Conservation (phyloP, 2,888 invertebrate species). For the Slavum lentiscoides region DNA sequence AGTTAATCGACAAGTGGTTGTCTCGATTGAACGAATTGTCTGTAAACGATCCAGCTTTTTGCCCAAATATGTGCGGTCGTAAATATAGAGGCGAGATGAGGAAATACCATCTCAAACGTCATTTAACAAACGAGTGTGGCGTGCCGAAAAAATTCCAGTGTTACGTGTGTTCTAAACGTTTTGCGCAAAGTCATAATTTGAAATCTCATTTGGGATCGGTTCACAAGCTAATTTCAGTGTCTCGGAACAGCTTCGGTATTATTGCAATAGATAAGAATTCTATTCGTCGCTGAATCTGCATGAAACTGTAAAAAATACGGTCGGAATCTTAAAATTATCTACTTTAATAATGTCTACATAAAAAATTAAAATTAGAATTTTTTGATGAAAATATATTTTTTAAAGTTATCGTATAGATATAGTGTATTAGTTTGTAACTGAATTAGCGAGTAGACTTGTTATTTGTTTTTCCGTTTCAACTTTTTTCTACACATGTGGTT, state of each 20-base stretch:
- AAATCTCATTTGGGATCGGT: conserved; percentile 59
- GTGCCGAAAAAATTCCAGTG: conserved; percentile 61
- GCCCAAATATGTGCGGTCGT: conserved; percentile 53
- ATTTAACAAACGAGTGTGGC: conserved; percentile 58
- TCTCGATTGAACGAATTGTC: neutral
- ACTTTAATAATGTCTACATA: too few relatives aligned
- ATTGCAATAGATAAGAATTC: neutral
- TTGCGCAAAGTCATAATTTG: conserved; percentile 59
- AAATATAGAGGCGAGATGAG: conserved; percentile 59
- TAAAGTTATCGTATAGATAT: too few relatives aligned
- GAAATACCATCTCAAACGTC: conserved; percentile 50
- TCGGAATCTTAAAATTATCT: too few relatives aligned
- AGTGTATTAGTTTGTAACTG: too few relatives aligned
- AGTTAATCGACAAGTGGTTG: conserved; percentile 7
- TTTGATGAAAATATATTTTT: too few relatives aligned
- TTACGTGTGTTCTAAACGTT: conserved; percentile 59
- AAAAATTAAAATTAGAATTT: too few relatives aligned
- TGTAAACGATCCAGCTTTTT: conserved; percentile 50
- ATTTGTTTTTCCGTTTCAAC: too few relatives aligned
- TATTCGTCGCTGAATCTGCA: too few relatives aligned
- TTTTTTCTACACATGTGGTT: too few relatives aligned
- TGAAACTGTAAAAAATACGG: too few relatives aligned
- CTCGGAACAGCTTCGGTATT: neutral
- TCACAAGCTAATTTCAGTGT: conserved; percentile 55
- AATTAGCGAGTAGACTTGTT: too few relatives aligned